phyloP scores from a whole-genome alignment of 2,888 invertebrate genomes.

The Thera britannica region DNA sequence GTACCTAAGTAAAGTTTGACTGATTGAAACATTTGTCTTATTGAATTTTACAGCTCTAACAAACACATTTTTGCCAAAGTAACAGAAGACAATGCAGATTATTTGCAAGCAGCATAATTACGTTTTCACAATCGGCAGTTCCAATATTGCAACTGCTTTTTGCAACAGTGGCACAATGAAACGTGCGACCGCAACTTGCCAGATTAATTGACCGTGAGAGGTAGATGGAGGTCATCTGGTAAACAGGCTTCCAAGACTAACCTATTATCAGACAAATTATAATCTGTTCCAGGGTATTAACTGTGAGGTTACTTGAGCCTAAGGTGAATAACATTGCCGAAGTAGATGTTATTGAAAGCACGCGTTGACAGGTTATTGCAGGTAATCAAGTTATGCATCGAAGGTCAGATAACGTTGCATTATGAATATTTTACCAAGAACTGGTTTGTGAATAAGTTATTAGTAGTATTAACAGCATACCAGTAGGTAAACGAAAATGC shows the following conservation, averaged over 20 bases:
- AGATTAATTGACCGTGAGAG: conserved; percentile 68
- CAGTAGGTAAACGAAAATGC: conserved; percentile 1
- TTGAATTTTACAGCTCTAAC: neutral
- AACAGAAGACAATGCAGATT: conserved; percentile 4
- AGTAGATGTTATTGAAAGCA: conserved; percentile 31
- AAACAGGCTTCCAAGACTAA: conserved; percentile 43
- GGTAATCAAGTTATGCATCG: conserved; percentile 32
- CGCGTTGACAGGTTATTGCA: conserved; percentile 36
- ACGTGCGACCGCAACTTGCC: conserved; percentile 63
- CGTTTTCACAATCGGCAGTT: conserved; percentile 55
- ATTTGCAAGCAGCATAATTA: conserved; percentile 43
- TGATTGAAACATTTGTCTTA: too few relatives aligned
- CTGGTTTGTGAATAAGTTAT: conserved; percentile 22
- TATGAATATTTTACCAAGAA: conserved; percentile 24
- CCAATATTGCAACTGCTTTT: conserved; percentile 57
- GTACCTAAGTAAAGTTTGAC: too few relatives aligned
- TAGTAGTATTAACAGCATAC: neutral
- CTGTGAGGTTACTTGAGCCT: conserved; percentile 8
- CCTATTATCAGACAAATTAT: conserved; percentile 11
- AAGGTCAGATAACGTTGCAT: conserved; percentile 38
- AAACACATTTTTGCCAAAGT: neutral
- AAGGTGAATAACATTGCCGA: conserved; percentile 34
- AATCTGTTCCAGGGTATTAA: neutral
- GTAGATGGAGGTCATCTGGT: conserved; percentile 66
- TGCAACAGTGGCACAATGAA: conserved; percentile 68